phyloP scores from a whole-genome alignment of 2,888 invertebrate species.

The Beris chalybata region DNA sequence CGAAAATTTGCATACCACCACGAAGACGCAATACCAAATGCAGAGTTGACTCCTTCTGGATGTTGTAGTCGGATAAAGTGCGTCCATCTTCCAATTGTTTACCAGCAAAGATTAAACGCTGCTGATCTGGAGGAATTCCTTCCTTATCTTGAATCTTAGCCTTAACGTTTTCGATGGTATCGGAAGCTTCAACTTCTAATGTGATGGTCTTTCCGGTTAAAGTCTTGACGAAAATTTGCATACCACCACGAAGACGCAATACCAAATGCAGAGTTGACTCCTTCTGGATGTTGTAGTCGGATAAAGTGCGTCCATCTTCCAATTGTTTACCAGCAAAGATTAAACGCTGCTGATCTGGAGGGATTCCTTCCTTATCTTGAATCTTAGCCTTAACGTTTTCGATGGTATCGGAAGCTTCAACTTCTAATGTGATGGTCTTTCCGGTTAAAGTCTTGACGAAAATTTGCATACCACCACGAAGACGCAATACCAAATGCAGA shows the following conservation, averaged over 20 bases:
- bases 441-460: conserved; percentile 31
- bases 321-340: conserved; percentile 34
- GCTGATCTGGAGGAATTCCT: conserved; percentile 48
- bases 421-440: conserved; percentile 26
- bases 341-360: conserved; percentile 34
- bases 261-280: conserved; percentile 33
- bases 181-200: conserved; percentile 47
- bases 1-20: conserved; percentile 46
- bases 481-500: conserved; percentile 29
- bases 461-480: conserved; percentile 33
- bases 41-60: conserved; percentile 47
- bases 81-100: conserved; percentile 49
- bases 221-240: conserved; percentile 48
- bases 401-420: conserved; percentile 21
- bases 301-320: conserved; percentile 34
- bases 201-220: conserved; percentile 49
- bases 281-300: conserved; percentile 34
- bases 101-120: conserved; percentile 47
- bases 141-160: conserved; percentile 48
- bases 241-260: conserved; percentile 35
- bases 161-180: conserved; percentile 48
- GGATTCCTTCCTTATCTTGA: conserved; percentile 34
- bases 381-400: conserved; percentile 29
- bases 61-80: conserved; percentile 47
- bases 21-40: conserved; percentile 47